These are phyloP conservation scores for Maniola hyperantus DNA, from an alignment of 2,888 invertebrate genomes.

Conservation along the genomic window DNA sequence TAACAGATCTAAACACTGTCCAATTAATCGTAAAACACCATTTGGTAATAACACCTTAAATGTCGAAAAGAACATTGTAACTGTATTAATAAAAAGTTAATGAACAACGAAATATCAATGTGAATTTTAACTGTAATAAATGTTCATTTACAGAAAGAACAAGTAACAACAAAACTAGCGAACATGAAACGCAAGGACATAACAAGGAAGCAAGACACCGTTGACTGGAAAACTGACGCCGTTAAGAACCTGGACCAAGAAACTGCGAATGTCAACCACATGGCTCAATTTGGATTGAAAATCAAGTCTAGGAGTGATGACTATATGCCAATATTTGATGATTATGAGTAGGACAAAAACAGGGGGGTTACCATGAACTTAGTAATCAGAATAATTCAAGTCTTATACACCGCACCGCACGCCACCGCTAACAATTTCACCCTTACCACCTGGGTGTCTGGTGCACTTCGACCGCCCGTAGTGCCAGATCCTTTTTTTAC, in stretches of 20 bases:
- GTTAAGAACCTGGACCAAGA: slow-evolving; percentile 56
- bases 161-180: slow-evolving; percentile 58
- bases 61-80: too few relatives aligned
- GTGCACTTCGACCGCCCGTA: too few relatives aligned
- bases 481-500: too few relatives aligned
- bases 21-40: too few relatives aligned
- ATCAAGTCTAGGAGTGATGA: slow-evolving; percentile 67
- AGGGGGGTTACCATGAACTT: not conserved
- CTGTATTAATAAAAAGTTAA: too few relatives aligned
- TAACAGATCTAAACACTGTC: too few relatives aligned
- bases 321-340: slow-evolving; percentile 67
- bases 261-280: slow-evolving; percentile 57
- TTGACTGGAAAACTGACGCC: slow-evolving; percentile 58
- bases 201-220: slow-evolving; percentile 54
- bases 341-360: slow-evolving; percentile 55
- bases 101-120: not conserved
- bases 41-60: too few relatives aligned
- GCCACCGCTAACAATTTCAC: too few relatives aligned
- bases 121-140: not conserved
- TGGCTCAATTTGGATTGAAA: slow-evolving; percentile 68
- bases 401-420: too few relatives aligned
- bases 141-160: slow-evolving; percentile 63
- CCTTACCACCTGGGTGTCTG: too few relatives aligned
- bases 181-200: slow-evolving; percentile 55
- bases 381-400: not conserved